phyloP scores from a whole-genome alignment of 2,797 vertebrate genomes.

The Chelon labrosus region DNA sequence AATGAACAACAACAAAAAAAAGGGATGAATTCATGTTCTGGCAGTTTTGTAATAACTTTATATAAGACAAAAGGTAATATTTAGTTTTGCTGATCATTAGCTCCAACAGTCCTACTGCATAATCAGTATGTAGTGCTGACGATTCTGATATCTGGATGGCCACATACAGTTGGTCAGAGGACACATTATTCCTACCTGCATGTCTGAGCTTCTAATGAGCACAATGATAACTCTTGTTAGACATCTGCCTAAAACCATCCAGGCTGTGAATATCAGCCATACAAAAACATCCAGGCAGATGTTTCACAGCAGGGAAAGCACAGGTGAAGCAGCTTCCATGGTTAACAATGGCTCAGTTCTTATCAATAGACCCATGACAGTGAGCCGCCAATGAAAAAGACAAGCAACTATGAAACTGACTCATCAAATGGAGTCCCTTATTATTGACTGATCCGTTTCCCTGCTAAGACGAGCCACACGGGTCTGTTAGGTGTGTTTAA shows the following conservation, averaged over 20 bases:
- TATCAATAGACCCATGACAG: no score
- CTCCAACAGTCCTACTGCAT: background rate
- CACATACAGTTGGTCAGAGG: background rate
- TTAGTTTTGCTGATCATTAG: background rate
- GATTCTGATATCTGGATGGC: no score
- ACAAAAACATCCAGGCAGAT: no score
- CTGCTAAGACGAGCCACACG: background rate
- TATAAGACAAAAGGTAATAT: conserved; percentile 9
- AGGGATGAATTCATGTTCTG: no score
- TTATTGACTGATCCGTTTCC: background rate
- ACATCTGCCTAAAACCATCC: background rate
- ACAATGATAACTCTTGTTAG: background rate
- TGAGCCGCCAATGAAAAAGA: no score
- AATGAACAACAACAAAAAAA: background rate
- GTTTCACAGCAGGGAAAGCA: no score
- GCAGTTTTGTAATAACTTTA: background rate
- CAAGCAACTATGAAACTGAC: background rate
- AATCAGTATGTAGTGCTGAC: background rate
- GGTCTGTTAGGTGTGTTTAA: conserved; percentile 1
- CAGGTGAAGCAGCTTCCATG: no score
- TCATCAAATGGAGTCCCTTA: background rate
- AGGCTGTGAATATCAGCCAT: background rate
- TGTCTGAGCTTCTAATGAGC: background rate
- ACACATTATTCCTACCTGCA: background rate
- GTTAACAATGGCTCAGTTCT: no score